Evolutionary conservation across 2,113 vertebrate genomes (phyloP).

Genomic region (Paradoxurus hermaphroditus): DNA sequence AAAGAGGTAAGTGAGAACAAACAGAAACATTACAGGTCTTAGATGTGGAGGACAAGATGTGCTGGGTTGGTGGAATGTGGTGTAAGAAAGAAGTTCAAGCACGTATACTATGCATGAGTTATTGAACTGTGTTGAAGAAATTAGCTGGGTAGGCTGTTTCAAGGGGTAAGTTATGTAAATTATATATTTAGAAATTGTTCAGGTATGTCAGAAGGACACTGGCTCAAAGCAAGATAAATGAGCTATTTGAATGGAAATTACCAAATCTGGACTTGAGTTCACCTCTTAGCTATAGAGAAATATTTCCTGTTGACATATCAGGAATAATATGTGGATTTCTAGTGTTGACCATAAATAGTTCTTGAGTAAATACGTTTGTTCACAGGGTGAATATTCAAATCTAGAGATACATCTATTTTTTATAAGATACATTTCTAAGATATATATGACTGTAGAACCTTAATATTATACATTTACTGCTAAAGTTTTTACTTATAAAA

Average conservation of each 20-base stretch:
- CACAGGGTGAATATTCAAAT: not conserved
- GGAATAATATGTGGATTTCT: not conserved
- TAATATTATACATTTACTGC: not conserved
- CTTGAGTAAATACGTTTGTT: not conserved
- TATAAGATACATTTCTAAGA: not conserved
- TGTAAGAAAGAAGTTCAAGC: not conserved
- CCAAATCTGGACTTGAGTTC: not conserved
- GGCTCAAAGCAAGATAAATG: not conserved
- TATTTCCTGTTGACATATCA: not conserved
- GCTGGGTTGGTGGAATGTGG: not conserved
- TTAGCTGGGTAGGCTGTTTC: not conserved
- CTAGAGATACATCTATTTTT: not conserved
- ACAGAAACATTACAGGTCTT: not conserved
- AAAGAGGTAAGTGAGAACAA: not conserved
- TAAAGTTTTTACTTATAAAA: not conserved
- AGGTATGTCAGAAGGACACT: not conserved
- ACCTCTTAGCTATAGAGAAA: not conserved
- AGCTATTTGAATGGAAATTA: slow-evolving; percentile 23
- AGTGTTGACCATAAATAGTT: not conserved
- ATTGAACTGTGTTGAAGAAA: not conserved
- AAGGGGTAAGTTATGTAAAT: not conserved
- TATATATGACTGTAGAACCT: not conserved
- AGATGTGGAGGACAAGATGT: not conserved
- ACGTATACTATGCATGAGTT: not conserved
- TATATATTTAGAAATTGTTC: not conserved